These are phyloP conservation scores for Cotesia chilonis DNA, from an alignment of 1,140 invertebrate species.

Conservation along the genomic window DNA sequence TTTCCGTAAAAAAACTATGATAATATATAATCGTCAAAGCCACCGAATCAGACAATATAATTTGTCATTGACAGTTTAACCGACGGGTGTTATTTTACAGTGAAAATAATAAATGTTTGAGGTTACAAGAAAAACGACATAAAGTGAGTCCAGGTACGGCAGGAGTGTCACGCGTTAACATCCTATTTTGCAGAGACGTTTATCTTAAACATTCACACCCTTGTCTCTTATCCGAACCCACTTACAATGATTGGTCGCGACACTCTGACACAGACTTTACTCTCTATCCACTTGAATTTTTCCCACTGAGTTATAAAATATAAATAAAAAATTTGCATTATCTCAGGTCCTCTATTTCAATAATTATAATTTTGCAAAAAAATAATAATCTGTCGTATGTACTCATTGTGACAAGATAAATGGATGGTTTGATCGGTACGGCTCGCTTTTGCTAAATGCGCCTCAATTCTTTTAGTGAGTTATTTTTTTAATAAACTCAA, in stretches of 20 bases:
- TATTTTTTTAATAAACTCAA: too few relatives aligned
- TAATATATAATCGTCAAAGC: background rate
- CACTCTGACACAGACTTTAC: too few relatives aligned
- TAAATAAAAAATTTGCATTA: too few relatives aligned
- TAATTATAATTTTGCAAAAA: too few relatives aligned
- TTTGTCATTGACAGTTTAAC: constrained; percentile 3
- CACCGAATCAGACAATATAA: background rate
- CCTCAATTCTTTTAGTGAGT: too few relatives aligned
- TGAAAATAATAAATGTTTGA: constrained; percentile 24
- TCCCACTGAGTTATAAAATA: too few relatives aligned
- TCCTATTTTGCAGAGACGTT: constrained; percentile 42
- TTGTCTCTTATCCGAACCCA: constrained; percentile 2
- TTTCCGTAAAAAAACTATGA: background rate
- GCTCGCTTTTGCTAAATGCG: too few relatives aligned
- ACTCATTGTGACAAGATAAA: too few relatives aligned
- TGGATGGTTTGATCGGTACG: too few relatives aligned
- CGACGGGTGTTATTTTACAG: background rate
- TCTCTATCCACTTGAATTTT: too few relatives aligned
- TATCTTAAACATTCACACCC: background rate
- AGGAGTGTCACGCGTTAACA: constrained; percentile 46
- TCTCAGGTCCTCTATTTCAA: too few relatives aligned
- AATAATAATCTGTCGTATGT: too few relatives aligned
- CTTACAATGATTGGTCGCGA: background rate
- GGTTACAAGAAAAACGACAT: background rate
- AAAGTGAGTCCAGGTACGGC: background rate